phyloP scores from a whole-genome alignment of 2,888 invertebrate genomes.

The Blomia tropicalis region DNA sequence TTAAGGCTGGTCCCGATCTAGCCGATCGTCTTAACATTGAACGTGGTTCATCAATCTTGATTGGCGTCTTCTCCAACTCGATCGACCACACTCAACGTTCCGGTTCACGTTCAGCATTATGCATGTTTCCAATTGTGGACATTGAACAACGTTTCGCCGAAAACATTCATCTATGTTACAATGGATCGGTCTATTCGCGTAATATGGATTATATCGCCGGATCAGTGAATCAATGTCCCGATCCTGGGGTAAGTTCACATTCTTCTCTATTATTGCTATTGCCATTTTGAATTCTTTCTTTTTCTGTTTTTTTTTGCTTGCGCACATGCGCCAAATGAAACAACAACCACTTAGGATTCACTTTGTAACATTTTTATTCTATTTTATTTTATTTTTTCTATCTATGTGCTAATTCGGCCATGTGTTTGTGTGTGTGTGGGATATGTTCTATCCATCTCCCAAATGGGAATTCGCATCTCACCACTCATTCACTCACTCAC shows the following conservation, averaged over 20 bases:
- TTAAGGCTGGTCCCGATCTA: constrained; percentile 63
- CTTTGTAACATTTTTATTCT: no score
- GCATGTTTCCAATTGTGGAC: constrained; percentile 73
- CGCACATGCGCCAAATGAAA: no score
- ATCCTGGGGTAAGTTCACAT: constrained; percentile 59
- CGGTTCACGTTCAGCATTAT: constrained; percentile 58
- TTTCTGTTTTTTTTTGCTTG: not conserved
- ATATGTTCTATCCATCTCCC: no score
- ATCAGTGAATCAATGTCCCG: constrained; percentile 74
- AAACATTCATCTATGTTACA: constrained; percentile 93
- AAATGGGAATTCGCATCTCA: no score
- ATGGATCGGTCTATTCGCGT: constrained; percentile 77
- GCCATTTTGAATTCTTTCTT: not conserved
- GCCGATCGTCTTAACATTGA: constrained; percentile 50
- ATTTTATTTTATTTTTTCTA: no score
- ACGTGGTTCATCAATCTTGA: constrained; percentile 60
- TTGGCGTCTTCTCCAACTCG: constrained; percentile 54
- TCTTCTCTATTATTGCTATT: constrained; percentile 28
- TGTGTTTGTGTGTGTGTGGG: no score
- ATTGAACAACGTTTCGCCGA: constrained; percentile 84
- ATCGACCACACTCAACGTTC: constrained; percentile 29
- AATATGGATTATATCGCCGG: constrained; percentile 82
- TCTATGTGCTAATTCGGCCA: no score
- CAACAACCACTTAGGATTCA: no score
- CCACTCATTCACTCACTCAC: no score